Conservation (phyloP, 2,888 invertebrate species). For the Orthonychiurus folsomi region DNA sequence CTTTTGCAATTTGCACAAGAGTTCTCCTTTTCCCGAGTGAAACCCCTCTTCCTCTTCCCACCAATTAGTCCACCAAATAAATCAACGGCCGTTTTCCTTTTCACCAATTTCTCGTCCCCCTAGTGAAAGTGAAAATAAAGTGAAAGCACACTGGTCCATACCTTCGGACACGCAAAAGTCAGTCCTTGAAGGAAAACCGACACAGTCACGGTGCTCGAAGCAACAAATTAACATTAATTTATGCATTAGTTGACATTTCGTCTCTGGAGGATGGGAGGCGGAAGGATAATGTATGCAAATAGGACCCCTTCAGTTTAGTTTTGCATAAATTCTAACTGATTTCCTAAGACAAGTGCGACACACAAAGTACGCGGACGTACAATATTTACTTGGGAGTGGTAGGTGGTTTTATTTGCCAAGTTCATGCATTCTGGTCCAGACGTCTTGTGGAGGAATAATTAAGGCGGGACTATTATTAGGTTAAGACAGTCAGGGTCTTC, state of each 20-base stretch:
- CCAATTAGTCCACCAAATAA: background rate
- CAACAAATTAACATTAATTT: slow-evolving; percentile 1
- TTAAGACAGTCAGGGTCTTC: too few species aligned
- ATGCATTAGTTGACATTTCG: slow-evolving; percentile 1
- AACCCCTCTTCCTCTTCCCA: background rate
- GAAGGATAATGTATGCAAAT: background rate
- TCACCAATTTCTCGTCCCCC: background rate
- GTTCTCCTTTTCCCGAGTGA: background rate
- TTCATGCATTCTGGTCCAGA: too few species aligned
- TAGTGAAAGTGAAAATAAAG: background rate
- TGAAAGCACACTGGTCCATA: background rate
- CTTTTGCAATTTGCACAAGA: background rate
- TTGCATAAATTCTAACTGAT: background rate
- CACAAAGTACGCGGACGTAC: too few species aligned
- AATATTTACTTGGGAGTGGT: too few species aligned
- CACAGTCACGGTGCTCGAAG: background rate
- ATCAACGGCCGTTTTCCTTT: background rate
- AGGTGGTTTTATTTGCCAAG: too few species aligned
- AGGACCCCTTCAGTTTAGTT: background rate
- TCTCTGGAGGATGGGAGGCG: background rate
- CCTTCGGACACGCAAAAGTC: background rate
- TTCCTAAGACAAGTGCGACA: too few species aligned
- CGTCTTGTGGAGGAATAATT: too few species aligned
- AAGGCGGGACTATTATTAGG: too few species aligned
- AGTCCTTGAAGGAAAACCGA: background rate